Base-by-base conservation (phyloP, 2,113 vertebrate species). In the Perccottus glenii region DNA sequence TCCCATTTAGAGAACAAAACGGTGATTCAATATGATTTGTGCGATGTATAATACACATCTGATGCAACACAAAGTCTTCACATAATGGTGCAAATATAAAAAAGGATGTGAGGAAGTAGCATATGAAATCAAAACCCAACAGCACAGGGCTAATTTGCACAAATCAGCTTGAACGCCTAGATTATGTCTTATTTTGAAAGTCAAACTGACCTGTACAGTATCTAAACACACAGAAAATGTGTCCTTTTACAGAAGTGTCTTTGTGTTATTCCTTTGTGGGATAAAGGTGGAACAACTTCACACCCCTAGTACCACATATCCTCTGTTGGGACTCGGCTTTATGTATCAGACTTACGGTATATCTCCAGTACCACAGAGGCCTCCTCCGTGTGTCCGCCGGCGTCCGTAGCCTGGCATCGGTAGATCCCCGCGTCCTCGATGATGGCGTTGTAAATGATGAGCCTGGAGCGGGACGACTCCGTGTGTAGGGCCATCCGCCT, bases 381-480 rank as follows among this genome's bases (percentile, higher is more conserved):
- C 92, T 99, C 97, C 74, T 94, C 94, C 3, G 93, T 94, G 73
- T 95, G 93, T 43, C 97, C 96, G 78, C 88, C 89, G 79, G 92
- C 85, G 14, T 98, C 96, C 9, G 93, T 91, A 62, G 95, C 97
- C 89, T 98, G 96, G 83, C 98, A 99, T 7, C 95, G 94, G 87
- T 99, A 98, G 80, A 99, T 98, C 0, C 98, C 98, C 1, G 98
- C 98, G 74, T 99, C 98, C 87, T 98, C 97, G 62, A 98, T 80
- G 67, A 97, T 94, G 75, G 96, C 97, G 1, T 97, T 98, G 70
- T 99, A 99, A 72, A 99, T 97, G 64, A 96, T 97, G 15, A 99
- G 91, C 12, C 95, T 90, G 42, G 98, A 98, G 44, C 97, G 91
- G 4, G 94, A 90, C 0, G 91, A 86, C 88, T 98, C 98, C 0